Percentiles rank a stretch among this genome's conserved stretches.
These are phyloP conservation scores for Hemicordylus capensis DNA, from an alignment of 2,113 vertebrate species.

Conservation along the genomic window DNA sequence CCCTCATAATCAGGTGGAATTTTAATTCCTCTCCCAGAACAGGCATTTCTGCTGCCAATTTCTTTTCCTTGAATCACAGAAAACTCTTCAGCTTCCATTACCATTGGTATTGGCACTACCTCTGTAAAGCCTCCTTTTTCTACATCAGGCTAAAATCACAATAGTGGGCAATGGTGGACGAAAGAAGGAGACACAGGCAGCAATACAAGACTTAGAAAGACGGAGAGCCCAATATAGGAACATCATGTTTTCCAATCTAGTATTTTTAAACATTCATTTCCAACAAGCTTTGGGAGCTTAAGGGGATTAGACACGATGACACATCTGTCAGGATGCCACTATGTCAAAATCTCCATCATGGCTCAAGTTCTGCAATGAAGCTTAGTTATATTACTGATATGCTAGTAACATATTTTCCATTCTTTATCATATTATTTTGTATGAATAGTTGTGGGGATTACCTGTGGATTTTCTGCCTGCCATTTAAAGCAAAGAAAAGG, in stretches of 20 bases:
- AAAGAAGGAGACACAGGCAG: neutral
- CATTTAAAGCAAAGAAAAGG: slow-evolving; percentile 49
- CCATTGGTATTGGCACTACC: neutral
- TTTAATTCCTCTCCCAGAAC: slow-evolving; percentile 33
- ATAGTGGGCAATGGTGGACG: slow-evolving; percentile 22
- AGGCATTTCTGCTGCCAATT: slow-evolving; percentile 21
- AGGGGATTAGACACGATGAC: slow-evolving; percentile 69
- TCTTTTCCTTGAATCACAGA: slow-evolving; percentile 9
- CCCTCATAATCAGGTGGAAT: neutral
- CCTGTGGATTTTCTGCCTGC: slow-evolving; percentile 54
- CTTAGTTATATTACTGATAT: slow-evolving; percentile 50
- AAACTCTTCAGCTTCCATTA: slow-evolving; percentile 7
- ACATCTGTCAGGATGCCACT: slow-evolving; percentile 74
- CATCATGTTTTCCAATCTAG: slow-evolving; percentile 66
- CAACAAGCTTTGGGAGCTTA: slow-evolving; percentile 70
- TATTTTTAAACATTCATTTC: slow-evolving; percentile 73
- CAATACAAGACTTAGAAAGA: slow-evolving; percentile 23
- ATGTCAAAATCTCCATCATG: slow-evolving; percentile 70
- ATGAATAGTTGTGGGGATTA: slow-evolving; percentile 67
- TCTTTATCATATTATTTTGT: slow-evolving; percentile 57
- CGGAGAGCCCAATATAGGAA: slow-evolving; percentile 59
- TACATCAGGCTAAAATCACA: neutral
- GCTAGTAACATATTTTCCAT: slow-evolving; percentile 45
- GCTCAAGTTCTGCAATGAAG: slow-evolving; percentile 58
- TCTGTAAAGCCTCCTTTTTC: neutral